phyloP scores from a whole-genome alignment of 2,797 vertebrate genomes.

The Anas acuta region DNA sequence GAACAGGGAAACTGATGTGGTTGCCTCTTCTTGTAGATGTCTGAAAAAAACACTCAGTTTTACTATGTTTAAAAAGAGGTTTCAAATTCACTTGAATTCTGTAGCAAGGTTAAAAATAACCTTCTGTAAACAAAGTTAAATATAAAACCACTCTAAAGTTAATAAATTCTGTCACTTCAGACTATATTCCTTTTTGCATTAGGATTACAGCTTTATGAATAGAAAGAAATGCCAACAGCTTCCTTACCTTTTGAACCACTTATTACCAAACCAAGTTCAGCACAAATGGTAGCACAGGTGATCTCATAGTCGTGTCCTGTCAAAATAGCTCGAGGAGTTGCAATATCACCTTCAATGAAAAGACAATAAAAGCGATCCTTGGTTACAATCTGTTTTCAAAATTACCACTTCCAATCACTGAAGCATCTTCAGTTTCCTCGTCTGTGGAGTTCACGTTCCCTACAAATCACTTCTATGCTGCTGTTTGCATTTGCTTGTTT shows the following conservation, averaged over 20 bases:
- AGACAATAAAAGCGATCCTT: neutral
- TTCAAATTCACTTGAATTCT: neutral
- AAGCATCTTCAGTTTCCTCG: neutral
- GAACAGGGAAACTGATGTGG: neutral
- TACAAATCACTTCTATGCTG: neutral
- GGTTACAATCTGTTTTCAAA: neutral
- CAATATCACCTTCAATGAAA: slow-evolving; percentile 84
- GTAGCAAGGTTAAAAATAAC: neutral
- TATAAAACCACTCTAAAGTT: neutral
- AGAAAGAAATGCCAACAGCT: neutral
- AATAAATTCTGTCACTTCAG: neutral
- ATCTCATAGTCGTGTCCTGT: slow-evolving; percentile 97
- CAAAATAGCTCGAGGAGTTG: slow-evolving; percentile 90
- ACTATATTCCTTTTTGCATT: neutral
- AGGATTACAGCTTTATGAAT: neutral
- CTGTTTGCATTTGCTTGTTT: neutral
- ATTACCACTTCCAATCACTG: neutral
- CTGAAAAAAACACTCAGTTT: neutral
- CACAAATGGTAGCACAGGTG: slow-evolving; percentile 92
- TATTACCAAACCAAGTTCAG: slow-evolving; percentile 94
- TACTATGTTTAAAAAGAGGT: neutral
- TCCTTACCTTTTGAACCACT: slow-evolving; percentile 93
- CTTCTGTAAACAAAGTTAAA: neutral
- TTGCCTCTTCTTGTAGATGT: neutral
- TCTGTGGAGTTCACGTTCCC: neutral